Conservation (phyloP, 1,140 invertebrate genomes). For the Leptinotarsa lineolata region DNA sequence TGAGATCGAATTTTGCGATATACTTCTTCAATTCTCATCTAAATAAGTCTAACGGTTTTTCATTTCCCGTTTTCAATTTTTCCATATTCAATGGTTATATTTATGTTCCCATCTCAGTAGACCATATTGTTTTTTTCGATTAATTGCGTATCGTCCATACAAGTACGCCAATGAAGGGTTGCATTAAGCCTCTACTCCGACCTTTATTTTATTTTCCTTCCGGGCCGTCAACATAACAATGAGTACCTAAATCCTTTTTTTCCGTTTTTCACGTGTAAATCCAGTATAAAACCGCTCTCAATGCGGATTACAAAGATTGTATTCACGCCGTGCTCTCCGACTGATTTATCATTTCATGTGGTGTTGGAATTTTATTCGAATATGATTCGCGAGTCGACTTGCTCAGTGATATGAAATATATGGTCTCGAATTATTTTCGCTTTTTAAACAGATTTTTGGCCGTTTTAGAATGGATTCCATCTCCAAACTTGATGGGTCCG, state of each 20-base stretch:
- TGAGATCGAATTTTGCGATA: too few species aligned
- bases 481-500: too few species aligned
- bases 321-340: conserved; percentile 17
- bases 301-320: conserved; percentile 21
- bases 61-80: too few species aligned
- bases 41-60: too few species aligned
- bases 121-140: too few species aligned
- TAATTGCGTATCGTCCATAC: not conserved
- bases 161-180: conserved; percentile 2
- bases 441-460: too few species aligned
- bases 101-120: too few species aligned
- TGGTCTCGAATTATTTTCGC: not conserved
- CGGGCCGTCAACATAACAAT: not conserved
- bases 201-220: conserved; percentile 1
- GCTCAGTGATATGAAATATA: not conserved
- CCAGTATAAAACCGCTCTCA: conserved; percentile 14
- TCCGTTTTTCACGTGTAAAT: conserved; percentile 10
- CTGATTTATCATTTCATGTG: conserved; percentile 16
- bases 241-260: not conserved
- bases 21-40: too few species aligned
- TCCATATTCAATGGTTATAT: too few species aligned
- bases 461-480: too few species aligned
- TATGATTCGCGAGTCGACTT: conserved; percentile 22
- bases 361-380: conserved; percentile 12
- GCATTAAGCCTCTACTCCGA: conserved; percentile 2